These are phyloP conservation scores for Drosophila birchii DNA, from an alignment of 2,888 invertebrate genomes.

Conservation along the genomic window DNA sequence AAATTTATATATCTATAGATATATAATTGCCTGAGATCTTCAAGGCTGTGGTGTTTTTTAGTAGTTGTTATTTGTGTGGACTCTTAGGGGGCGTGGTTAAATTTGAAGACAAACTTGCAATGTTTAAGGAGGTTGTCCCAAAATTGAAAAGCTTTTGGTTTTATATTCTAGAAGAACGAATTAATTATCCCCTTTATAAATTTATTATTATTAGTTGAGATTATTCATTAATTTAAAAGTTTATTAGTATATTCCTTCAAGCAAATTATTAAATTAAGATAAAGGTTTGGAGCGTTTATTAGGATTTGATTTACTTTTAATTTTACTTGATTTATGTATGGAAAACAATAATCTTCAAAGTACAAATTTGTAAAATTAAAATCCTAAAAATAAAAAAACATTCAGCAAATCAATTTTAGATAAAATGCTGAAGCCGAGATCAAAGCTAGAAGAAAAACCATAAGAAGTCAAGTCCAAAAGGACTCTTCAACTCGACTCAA, in stretches of 20 bases:
- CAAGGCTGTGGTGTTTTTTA: not conserved
- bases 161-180: too few species aligned
- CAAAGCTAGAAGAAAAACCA: constrained; percentile 5
- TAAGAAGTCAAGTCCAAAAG: constrained; percentile 1
- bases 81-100: not conserved
- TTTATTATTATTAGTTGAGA: too few species aligned
- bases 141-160: too few species aligned
- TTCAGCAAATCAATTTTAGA: constrained; percentile 2
- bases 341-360: too few species aligned
- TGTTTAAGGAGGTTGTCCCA: not conserved
- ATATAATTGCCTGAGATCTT: not conserved
- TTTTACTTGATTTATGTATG: too few species aligned
- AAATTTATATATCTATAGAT: too few species aligned
- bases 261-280: too few species aligned
- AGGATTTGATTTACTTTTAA: too few species aligned
- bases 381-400: not conserved
- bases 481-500: constrained; percentile 10
- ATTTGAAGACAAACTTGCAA: not conserved
- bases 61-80: not conserved
- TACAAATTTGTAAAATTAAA: not conserved
- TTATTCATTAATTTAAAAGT: too few species aligned
- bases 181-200: too few species aligned
- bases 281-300: too few species aligned
- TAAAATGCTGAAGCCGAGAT: not conserved
- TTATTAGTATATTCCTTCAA: too few species aligned